Percentiles rank a stretch among this genome's conserved stretches.
Conservation (phyloP, 2,888 invertebrate genomes). For the Zaprionus bogoriensis region DNA sequence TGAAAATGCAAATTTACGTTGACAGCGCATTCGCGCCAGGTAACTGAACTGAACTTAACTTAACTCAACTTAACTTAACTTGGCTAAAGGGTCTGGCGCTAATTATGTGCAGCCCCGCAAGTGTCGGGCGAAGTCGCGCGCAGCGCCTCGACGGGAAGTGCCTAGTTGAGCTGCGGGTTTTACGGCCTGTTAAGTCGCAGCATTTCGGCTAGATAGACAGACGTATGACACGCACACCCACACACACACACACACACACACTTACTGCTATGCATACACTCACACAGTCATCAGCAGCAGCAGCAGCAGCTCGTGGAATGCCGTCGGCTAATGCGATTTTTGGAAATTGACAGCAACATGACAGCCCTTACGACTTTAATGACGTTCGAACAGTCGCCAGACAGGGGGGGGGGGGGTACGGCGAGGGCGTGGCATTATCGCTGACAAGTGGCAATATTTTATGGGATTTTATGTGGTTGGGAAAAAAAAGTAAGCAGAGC, state of each 20-base stretch:
- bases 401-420: background rate
- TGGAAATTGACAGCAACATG: conserved; percentile 77
- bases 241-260: background rate
- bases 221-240: background rate
- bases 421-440: conserved; percentile 24
- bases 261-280: background rate
- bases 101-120: conserved; percentile 70
- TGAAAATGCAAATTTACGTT: conserved; percentile 71
- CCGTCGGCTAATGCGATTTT: conserved; percentile 66
- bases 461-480: conserved; percentile 25
- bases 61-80: too few relatives aligned
- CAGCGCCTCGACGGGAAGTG: too few relatives aligned
- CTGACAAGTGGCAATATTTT: conserved; percentile 68
- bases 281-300: conserved; percentile 26
- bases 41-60: conserved; percentile 1
- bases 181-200: conserved; percentile 62
- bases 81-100: conserved; percentile 56
- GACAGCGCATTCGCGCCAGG: conserved; percentile 33
- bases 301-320: conserved; percentile 32
- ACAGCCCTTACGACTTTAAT: conserved; percentile 76
- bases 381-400: conserved; percentile 22
- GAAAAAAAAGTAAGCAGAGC: conserved; percentile 31
- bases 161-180: conserved; percentile 43
- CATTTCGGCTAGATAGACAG: conserved; percentile 28
- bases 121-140: too few relatives aligned